phyloP scores from a whole-genome alignment of 1,140 invertebrate species.

The Druon quercuslanigerum region DNA sequence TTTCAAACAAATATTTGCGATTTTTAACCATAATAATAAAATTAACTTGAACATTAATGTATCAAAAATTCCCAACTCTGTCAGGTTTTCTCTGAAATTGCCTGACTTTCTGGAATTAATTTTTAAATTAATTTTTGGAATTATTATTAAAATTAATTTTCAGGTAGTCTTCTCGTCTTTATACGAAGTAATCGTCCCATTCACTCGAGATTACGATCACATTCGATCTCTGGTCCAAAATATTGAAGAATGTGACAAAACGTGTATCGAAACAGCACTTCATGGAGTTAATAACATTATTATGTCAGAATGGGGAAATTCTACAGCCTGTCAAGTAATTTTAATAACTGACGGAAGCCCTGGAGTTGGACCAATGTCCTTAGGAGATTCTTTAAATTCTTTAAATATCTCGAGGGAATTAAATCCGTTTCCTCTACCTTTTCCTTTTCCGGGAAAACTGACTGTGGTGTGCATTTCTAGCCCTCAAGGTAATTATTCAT shows the following conservation, averaged over 20 bases:
- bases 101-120: no score
- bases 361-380: conserved; percentile 81
- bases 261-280: conserved; percentile 86
- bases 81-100: no score
- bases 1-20: no score
- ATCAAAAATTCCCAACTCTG: no score
- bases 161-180: conserved; percentile 87
- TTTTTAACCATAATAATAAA: no score
- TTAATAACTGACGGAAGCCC: conserved; percentile 89
- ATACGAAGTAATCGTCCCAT: conserved; percentile 86
- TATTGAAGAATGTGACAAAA: conserved; percentile 89
- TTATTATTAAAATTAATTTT: conserved; percentile 32
- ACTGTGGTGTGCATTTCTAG: conserved; percentile 83
- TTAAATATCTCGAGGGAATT: conserved; percentile 64
- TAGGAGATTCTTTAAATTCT: conserved; percentile 75
- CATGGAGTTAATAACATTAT: conserved; percentile 85
- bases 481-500: conserved; percentile 69
- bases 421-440: conserved; percentile 82
- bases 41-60: no score
- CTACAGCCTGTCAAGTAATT: conserved; percentile 86
- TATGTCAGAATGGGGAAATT: conserved; percentile 89
- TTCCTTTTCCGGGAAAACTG: conserved; percentile 88
- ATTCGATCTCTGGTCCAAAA: conserved; percentile 84
- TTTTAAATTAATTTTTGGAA: no score
- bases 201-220: conserved; percentile 89